Evolutionary conservation across 2,888 invertebrate species (phyloP), one percentile per base, ranked within the genome.

Genomic region (Harmothoe impar): DNA sequence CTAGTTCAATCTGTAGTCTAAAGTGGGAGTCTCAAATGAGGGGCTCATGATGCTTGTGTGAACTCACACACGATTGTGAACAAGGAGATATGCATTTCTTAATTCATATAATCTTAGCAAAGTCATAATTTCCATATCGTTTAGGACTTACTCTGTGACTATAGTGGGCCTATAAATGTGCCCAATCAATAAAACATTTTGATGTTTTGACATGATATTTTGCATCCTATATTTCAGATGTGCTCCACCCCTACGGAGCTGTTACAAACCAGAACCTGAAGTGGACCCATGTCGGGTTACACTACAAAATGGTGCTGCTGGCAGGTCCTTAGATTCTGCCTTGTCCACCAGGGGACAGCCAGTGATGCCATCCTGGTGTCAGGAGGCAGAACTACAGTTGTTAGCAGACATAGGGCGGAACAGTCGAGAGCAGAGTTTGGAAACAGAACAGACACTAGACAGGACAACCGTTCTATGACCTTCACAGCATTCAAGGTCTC

Each of bases 381-480:
- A 84, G 51, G 52, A 84, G 51, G 84, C 84, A 17, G 43, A 35
- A 23, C 43, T 29, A 43, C 84, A 29, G 52, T 10, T 52, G 20
- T 25, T 84, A 20, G 51, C 84, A 31, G 84, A 84, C 1, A 84
- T 33, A 35, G n/a, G 51, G 35, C 84, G 84, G 7, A 3, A 25
- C 52, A 84, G 84, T 43, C 43, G 84, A 43, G 84, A 43, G 3
- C 20, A 43, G 43, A 84, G 84, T 29, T 5, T 23, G n/a, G 84
- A 35, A n/a, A 84, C 43, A 43, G 43, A 43, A 10, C 43, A 10
- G 52, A 43, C 84, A 25, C 20, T 84, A 43, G 84, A 84, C 43
- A 84, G 84, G 52, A 84, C 84, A 17, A 84, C 84, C 12, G 84
- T 84, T 1, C 33, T 84, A 52, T 84, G 84, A 84, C n/a, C n/a